phyloP scores from a whole-genome alignment of 35 echinoderm and acorn worm species.

The Ophiothrix spiculata region DNA sequence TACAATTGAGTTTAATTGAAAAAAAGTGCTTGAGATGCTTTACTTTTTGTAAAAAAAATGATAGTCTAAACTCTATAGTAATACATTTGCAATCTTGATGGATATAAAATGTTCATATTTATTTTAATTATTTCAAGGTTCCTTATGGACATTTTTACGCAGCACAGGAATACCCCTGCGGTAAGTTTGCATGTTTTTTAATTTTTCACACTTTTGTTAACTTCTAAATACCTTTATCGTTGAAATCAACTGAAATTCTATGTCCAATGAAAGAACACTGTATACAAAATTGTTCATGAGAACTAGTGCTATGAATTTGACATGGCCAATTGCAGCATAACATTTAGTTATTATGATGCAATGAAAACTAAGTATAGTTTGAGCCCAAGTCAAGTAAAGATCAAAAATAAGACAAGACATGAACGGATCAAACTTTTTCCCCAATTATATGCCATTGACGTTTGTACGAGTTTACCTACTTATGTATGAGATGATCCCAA shows the following conservation, averaged over 20 bases:
- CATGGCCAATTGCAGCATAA: background rate
- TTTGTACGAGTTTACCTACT: too few species aligned
- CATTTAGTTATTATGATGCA: background rate
- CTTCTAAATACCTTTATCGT: background rate
- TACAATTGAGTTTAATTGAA: too few species aligned
- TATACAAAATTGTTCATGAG: background rate
- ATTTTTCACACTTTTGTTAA: background rate
- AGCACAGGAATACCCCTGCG: constrained; percentile 73
- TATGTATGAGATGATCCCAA: too few species aligned
- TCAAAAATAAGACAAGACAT: too few species aligned
- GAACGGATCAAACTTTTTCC: too few species aligned
- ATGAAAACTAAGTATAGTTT: background rate
- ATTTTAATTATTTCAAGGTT: constrained; percentile 29
- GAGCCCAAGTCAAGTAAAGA: too few species aligned
- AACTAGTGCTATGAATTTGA: background rate
- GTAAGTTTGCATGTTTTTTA: constrained; percentile 49
- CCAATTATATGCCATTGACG: too few species aligned
- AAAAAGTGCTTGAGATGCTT: too few species aligned
- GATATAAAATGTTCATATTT: background rate
- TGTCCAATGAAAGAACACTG: background rate
- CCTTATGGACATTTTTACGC: constrained; percentile 62
- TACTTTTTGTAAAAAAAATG: too few species aligned
- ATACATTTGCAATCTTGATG: background rate
- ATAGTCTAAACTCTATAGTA: too few species aligned
- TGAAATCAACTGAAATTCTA: background rate